Evolutionary conservation across 2,888 invertebrate genomes (phyloP), one percentile per base, ranked within the genome.

Genomic region (Liodrosophila aerea): DNA sequence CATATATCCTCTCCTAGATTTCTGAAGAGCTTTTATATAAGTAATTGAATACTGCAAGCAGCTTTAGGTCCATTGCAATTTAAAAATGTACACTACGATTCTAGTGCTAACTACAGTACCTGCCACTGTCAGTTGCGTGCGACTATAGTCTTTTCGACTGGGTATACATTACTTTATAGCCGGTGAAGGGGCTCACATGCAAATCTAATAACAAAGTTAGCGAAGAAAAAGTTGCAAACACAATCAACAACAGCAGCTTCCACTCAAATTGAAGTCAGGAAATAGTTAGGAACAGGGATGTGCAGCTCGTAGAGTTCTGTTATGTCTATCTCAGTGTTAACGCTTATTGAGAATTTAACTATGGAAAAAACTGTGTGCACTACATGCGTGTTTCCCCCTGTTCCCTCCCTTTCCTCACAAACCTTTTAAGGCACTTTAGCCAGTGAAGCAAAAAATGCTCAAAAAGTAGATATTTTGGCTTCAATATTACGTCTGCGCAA

Each of bases 201-300:
- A 76, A 85, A 85, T 85, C 85, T 71, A 81, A 81, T 81, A 81
- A 71, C 57, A 80, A 66, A 52, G 68, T 71, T 45, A 47, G 45
- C 45, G 52, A 57, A 60, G 60, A 66, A 73, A 78, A 63, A 66
- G 82, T 29, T 59, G 84, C 64, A 71, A 54, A 53, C 41, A 57
- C 46, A 30, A 56, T 44, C 63, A 58, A 40, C 53, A 58, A 61
- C 57, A 77, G 54, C 49, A 46, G 56, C 54, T 50, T 44, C 41
- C 57, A 69, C 60, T 60, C 57, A 57, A 60, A 69, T 60, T 60
- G 44, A 37, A 60, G 46, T 45, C 33, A 18, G 29, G 2, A 53
- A 54, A 22, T 5, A 39, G n/a, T 16, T 36, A 8, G 43, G 11
- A 15, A 37, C 8, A 2, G 13, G 5, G 16, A n/a, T n/a, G 18